Base-by-base conservation (phyloP, 2,888 invertebrate genomes). In the Choreutis nemorana region DNA sequence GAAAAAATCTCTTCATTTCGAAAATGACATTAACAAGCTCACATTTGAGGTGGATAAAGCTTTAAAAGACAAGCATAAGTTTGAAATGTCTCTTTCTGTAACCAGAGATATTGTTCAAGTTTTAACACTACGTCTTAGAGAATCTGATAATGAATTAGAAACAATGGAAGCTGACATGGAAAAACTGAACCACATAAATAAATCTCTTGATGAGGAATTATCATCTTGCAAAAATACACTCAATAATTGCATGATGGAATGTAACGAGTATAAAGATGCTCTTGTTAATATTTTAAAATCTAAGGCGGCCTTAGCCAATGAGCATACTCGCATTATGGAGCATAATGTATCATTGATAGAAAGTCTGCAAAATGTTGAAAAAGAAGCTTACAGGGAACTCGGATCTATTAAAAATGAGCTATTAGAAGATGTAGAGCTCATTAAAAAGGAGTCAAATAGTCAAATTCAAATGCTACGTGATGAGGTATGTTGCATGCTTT, bases 131-230 rank as follows among this genome's bases (percentile, higher is more conserved):
- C 64, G 84, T 10, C 50, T 85, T 28, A 65, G 83, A 27, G 75
- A 83, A 42, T 84, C 84, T 3, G 84, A 85, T 43, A 72, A 64
- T 45, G 84, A 84, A 48, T 68, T 84, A 1, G 84, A 83, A 44
- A 72, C 75, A 48, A 55, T 85, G 31, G 78, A 78, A 42, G 59
- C 47, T 45, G 78, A 73, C 49, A 48, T 61, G 46, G 52, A 62
- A 36, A 44, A 46, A 16, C 38, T 78, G 20, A 55, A 50, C 1
- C 56, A 57, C 29, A 44, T 67, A 2, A 75, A 73, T 32, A 61
- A 71, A 39, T 41, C 48, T 6, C 44, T 73, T 18, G 71, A 75
- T 46, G 54, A 54, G 27, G 77, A 78, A 49, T 45, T 75, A 8
- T 29, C 44, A 2, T 53, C 55, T 4, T 66, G 56, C 37, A 77